Percentiles rank a stretch among this genome's conserved stretches.
Evolutionary conservation across 2,113 vertebrate genomes (phyloP).

Genomic region (Camelus dromedarius): DNA sequence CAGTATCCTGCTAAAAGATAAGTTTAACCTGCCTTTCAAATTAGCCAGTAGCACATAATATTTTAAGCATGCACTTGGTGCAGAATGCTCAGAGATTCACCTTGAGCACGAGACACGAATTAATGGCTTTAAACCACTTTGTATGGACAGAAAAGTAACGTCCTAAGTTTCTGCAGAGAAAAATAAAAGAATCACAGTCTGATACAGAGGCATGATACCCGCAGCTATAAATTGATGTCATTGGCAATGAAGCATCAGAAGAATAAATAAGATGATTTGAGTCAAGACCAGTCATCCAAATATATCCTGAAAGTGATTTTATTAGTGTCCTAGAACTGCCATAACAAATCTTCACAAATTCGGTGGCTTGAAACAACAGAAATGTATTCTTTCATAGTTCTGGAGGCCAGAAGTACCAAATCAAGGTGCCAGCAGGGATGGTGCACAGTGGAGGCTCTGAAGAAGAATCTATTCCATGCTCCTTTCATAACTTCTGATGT

Average conservation of each 20-base stretch:
- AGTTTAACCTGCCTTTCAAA: constrained; percentile 76
- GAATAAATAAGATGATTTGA: neutral
- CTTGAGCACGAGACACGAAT: neutral
- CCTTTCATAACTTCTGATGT: neutral
- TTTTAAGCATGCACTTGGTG: neutral
- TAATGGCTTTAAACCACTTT: neutral
- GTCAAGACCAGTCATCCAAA: neutral
- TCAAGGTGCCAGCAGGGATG: neutral
- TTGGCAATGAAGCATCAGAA: neutral
- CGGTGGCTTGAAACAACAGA: neutral
- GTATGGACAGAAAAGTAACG: neutral
- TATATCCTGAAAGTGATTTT: neutral
- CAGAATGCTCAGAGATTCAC: constrained; percentile 15
- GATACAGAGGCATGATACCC: neutral
- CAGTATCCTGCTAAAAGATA: constrained; percentile 61
- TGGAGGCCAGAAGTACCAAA: neutral
- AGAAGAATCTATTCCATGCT: neutral
- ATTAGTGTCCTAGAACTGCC: neutral
- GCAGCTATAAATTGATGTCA: neutral
- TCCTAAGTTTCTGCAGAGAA: neutral
- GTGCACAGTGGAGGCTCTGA: neutral
- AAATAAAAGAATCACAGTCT: neutral
- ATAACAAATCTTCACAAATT: neutral
- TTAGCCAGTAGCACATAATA: constrained; percentile 63
- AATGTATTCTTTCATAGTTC: neutral